A percentile compares a stretch with the other conserved stretches of the same genome.
Evolutionary conservation across 53 echinoderm and acorn worm species (phyloP).

Genomic region (Paracentrotus lividus): DNA sequence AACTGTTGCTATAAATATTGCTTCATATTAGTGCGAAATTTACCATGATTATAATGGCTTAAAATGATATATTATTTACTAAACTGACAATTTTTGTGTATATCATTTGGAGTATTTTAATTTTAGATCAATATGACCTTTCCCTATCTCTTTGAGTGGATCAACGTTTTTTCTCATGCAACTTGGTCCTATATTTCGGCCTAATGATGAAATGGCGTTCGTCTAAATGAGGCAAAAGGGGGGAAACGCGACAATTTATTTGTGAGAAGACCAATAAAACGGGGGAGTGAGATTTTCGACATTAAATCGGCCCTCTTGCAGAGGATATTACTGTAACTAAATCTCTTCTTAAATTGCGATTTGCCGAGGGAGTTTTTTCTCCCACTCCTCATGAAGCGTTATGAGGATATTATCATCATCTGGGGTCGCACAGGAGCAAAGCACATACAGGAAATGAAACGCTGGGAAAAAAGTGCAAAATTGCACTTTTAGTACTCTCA

Average conservation of each 20-base stretch:
- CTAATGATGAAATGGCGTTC: neutral
- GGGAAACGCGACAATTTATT: conserved; percentile 1
- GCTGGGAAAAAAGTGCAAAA: conserved; percentile 33
- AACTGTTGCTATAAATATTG: too few species aligned
- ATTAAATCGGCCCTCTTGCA: conserved; percentile 8
- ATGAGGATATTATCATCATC: conserved; percentile 35
- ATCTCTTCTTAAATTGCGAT: conserved; percentile 63
- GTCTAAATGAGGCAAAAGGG: neutral
- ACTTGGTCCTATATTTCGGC: neutral
- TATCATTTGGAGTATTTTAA: too few species aligned
- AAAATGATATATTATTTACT: too few species aligned
- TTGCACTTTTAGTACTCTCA: conserved; percentile 46
- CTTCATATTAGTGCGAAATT: neutral
- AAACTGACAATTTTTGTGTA: too few species aligned
- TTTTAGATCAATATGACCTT: too few species aligned
- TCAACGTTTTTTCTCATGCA: neutral
- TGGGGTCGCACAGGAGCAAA: conserved; percentile 32
- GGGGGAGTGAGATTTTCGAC: neutral
- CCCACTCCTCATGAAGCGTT: conserved; percentile 8
- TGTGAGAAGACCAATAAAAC: conserved; percentile 30
- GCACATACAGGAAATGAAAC: conserved; percentile 52
- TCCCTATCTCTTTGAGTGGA: too few species aligned
- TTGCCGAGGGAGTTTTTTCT: conserved; percentile 26
- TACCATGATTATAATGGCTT: neutral
- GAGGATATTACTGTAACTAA: conserved; percentile 71